These are phyloP conservation scores for Erythrocercus mccallii DNA, from an alignment of 2,113 vertebrate species.

Conservation along the genomic window DNA sequence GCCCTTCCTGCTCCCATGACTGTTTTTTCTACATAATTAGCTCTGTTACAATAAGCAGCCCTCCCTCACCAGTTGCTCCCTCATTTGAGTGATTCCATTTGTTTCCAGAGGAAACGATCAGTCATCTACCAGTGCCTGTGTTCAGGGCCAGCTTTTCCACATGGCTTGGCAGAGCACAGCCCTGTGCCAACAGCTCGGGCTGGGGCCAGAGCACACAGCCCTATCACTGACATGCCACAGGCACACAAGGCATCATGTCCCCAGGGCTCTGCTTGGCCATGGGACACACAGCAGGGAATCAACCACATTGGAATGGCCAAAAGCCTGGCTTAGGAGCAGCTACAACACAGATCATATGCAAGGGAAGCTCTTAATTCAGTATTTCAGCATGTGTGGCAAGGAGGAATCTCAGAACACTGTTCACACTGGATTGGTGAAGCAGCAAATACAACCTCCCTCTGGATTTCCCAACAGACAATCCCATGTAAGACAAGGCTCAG, in stretches of 20 bases:
- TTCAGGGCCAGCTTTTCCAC: slow-evolving; percentile 13
- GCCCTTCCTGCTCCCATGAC: not conserved
- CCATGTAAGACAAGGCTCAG: not conserved
- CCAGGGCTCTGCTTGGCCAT: not conserved
- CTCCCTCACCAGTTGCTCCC: not conserved
- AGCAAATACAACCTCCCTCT: not conserved
- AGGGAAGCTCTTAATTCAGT: not conserved
- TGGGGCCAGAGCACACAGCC: not conserved
- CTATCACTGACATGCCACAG: not conserved
- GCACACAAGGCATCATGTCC: not conserved
- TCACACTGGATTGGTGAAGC: not conserved
- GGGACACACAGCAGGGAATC: not conserved
- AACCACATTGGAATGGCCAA: not conserved
- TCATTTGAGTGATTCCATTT: slow-evolving; percentile 4
- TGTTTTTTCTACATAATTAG: slow-evolving; percentile 43
- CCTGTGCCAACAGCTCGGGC: not conserved
- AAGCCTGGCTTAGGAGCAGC: not conserved
- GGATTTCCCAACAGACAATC: not conserved
- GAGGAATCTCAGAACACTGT: not conserved
- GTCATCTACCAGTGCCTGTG: not conserved
- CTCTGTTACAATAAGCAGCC: slow-evolving; percentile 29
- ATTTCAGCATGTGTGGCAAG: not conserved
- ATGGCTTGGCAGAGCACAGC: not conserved
- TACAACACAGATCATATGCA: not conserved
- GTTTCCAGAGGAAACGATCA: slow-evolving; percentile 38